Evolutionary conservation across 2,113 vertebrate species (phyloP).

Genomic region (Ancistrus triradiatus): DNA sequence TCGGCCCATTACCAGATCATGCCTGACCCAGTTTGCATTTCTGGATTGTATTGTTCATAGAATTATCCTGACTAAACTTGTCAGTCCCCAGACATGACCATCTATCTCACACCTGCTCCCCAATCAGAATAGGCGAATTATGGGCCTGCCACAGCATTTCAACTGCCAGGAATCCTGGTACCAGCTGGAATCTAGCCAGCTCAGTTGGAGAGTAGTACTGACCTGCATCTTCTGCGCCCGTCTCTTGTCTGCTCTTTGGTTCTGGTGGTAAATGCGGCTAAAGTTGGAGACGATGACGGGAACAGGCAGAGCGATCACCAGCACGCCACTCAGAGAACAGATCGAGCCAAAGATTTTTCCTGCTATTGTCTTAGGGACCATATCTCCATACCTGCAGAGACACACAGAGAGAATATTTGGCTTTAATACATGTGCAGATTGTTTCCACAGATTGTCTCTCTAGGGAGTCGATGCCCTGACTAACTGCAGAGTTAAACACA

Average conservation of each 20-base stretch:
- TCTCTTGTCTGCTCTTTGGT: constrained; percentile 94
- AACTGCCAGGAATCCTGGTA: constrained; percentile 6
- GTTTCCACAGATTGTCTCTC: constrained; percentile 32
- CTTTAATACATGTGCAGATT: constrained; percentile 37
- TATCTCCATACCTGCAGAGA: constrained; percentile 86
- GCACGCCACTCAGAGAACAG: constrained; percentile 93
- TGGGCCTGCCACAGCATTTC: background rate
- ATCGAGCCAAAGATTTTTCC: constrained; percentile 98
- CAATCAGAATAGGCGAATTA: background rate
- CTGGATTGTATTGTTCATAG: background rate
- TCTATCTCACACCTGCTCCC: constrained; percentile 13
- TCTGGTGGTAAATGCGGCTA: constrained; percentile 98
- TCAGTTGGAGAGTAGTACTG: constrained; percentile 39
- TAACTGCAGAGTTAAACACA: constrained; percentile 29
- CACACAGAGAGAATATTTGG: constrained; percentile 14
- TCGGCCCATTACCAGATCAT: no score
- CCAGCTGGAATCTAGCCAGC: constrained; percentile 17
- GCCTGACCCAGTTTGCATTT: background rate
- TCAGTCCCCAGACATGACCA: background rate
- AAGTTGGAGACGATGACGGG: constrained; percentile 99
- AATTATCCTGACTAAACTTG: background rate
- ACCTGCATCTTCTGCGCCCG: constrained; percentile 88
- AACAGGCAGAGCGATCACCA: constrained; percentile 96
- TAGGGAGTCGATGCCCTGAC: constrained; percentile 11
- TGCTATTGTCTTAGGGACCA: constrained; percentile 98